These are phyloP conservation scores for Gobiocypris rarus DNA, from an alignment of 2,113 vertebrate species.

Conservation along the genomic window DNA sequence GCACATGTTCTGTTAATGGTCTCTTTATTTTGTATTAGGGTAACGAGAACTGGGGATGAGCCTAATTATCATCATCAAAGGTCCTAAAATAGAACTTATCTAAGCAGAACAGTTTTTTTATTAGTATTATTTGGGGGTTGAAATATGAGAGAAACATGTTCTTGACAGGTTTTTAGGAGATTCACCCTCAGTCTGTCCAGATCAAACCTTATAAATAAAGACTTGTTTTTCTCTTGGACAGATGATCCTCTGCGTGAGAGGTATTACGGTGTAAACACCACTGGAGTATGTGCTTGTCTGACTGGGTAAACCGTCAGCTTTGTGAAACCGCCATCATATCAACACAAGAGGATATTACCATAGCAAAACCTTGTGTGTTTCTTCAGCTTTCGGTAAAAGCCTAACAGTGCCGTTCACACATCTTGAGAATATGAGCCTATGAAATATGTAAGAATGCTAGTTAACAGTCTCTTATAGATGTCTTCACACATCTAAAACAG, in stretches of 20 bases:
- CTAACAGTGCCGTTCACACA: not conserved
- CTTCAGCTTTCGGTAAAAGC: not conserved
- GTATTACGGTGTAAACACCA: not conserved
- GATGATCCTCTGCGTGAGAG: not conserved
- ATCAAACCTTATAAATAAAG: not conserved
- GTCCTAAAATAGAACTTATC: no score
- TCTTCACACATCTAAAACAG: conserved; percentile 9
- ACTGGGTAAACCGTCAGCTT: not conserved
- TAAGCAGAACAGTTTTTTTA: no score
- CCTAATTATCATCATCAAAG: no score
- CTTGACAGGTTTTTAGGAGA: not conserved
- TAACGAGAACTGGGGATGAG: no score
- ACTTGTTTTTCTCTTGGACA: not conserved
- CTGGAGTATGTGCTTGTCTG: not conserved
- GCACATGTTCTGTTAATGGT: no score
- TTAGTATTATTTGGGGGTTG: no score
- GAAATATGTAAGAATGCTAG: not conserved
- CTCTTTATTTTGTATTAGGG: no score
- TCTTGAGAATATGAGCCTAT: not conserved
- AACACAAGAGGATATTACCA: not conserved
- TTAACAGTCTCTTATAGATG: not conserved
- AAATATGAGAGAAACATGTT: not conserved
- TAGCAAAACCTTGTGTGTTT: not conserved
- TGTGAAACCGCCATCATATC: not conserved
- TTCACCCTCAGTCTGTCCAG: not conserved